phyloP scores from a whole-genome alignment of 2,888 invertebrate species.

The Latrodectus hesperus region DNA sequence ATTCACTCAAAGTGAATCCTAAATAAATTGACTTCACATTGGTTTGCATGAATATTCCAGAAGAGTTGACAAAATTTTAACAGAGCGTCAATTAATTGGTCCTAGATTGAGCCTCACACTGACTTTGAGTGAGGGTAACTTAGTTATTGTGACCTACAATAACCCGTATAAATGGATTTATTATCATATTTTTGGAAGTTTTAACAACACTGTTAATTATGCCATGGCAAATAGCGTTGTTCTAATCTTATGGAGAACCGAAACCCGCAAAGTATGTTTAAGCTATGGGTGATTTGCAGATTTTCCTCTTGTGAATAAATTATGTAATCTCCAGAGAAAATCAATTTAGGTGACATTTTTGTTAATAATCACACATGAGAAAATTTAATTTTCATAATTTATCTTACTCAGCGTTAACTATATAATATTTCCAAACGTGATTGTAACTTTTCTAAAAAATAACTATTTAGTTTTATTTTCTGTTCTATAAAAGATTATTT shows the following conservation, averaged over 20 bases:
- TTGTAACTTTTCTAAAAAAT: too few relatives aligned
- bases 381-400: too few relatives aligned
- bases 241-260: conserved; percentile 40
- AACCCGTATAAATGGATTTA: conserved; percentile 42
- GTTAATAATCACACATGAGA: too few relatives aligned
- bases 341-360: conserved; percentile 15
- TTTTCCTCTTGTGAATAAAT: conserved; percentile 35
- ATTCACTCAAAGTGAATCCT: conserved; percentile 54
- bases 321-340: conserved; percentile 30
- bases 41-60: conserved; percentile 49
- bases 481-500: too few relatives aligned
- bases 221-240: conserved; percentile 23
- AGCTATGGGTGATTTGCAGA: conserved; percentile 30
- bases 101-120: conserved; percentile 19
- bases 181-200: conserved; percentile 40
- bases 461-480: too few relatives aligned
- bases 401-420: too few relatives aligned
- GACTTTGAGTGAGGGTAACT: conserved; percentile 33
- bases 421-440: too few relatives aligned
- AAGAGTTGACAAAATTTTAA: conserved; percentile 59
- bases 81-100: conserved; percentile 59
- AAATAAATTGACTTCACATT: conserved; percentile 61
- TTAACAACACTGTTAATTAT: conserved; percentile 45
- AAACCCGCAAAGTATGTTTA: conserved; percentile 8
- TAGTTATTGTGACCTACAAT: conserved; percentile 27